Base-by-base conservation (phyloP, 1,140 invertebrate genomes). In the Drosophila gunungcola region DNA sequence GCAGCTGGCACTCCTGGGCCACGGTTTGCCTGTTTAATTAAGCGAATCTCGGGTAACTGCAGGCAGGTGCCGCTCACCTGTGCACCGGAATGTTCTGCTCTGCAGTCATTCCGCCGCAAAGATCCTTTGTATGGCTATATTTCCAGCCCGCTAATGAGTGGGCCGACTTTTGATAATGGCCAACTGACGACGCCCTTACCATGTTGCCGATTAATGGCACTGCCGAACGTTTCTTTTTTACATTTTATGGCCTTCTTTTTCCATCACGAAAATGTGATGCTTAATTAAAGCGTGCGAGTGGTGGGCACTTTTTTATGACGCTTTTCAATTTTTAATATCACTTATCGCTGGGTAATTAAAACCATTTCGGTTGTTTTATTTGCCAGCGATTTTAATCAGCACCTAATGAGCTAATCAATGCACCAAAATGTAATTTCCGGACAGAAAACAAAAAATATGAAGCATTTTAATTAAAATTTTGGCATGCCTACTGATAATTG, bases 371-470 rank as follows among this genome's bases (percentile, higher is more conserved):
- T 42, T 61, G 49, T 82, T 61, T 76, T 83, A 88, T 82, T 88
- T 88, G 65, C 63, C 81, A 70, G 60, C 45, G 81, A 77, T 86
- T 86, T 86, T 89, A 89, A 89, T 89, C 83, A 86, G 55, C 45
- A 54, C 27, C 84, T 80, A 83, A 89, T 77, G 84, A 89, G 72
- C 83, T 86, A 86, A 86, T 86, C 79, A 83, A 88, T 86, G 63
- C 63, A 70, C 52, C 54, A 72, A 83, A 83, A 65, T 65, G 63
- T 83, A 88, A 86, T 86, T 83, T 86, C 79, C 83, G 76, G 45
- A n/a, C 9, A n/a, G 2, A n/a, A 34, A 51, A 12, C 16, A 60
- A 65, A 72, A 48, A 52, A 57, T 27, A 12, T 52, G 43, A 64
- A 62, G 67, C 48, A 80, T 79, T 86, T 86, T 86, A 86, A 86